These are phyloP conservation scores for Epirrita christyi DNA, from an alignment of 2,888 invertebrate species.

Conservation along the genomic window DNA sequence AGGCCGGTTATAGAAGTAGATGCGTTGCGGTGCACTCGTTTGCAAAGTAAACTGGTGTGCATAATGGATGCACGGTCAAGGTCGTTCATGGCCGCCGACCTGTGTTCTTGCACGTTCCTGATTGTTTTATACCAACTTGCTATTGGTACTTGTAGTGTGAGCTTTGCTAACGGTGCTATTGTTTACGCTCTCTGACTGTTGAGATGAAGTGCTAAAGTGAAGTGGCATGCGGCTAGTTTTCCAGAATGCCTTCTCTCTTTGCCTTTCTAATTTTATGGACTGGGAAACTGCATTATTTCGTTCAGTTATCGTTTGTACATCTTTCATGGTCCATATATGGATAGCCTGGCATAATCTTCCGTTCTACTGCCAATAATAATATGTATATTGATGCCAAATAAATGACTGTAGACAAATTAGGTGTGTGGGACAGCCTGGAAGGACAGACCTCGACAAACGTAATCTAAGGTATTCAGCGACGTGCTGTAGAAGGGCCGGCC, in stretches of 20 bases:
- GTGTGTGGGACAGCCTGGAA: too few species aligned
- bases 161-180: constrained; percentile 27
- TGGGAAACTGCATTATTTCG: neutral
- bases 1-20: constrained; percentile 56
- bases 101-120: constrained; percentile 67
- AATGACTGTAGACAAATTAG: too few species aligned
- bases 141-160: constrained; percentile 30
- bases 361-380: too few species aligned
- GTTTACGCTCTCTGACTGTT: constrained; percentile 10
- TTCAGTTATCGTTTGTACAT: neutral
- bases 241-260: constrained; percentile 5
- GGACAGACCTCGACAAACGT: too few species aligned
- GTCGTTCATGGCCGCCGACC: constrained; percentile 70
- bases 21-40: constrained; percentile 76
- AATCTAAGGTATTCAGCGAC: too few species aligned
- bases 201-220: constrained; percentile 5
- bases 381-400: too few species aligned
- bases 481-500: too few species aligned
- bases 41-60: constrained; percentile 78
- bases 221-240: constrained; percentile 1
- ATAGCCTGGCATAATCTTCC: too few species aligned
- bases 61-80: constrained; percentile 82
- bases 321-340: too few species aligned
- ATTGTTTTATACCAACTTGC: constrained; percentile 64
- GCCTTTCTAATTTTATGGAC: constrained; percentile 14